These are phyloP conservation scores for Pocillopora meandrina DNA, from an alignment of 92 coral and sea anemone genomes.

Conservation along the genomic window DNA sequence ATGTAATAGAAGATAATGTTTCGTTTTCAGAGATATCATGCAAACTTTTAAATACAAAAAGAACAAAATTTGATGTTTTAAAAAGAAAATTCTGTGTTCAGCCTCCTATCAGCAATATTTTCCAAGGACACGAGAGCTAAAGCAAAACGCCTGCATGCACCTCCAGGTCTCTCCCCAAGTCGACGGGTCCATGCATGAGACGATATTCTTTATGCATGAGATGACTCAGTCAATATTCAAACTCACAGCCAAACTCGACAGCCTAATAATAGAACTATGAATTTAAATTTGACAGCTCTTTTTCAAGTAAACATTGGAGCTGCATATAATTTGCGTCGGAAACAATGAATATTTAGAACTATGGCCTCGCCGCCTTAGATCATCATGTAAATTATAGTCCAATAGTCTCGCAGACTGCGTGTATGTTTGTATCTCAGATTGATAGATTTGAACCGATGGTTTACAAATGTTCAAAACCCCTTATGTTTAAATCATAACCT, in stretches of 20 bases:
- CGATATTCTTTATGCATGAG: constrained; percentile 50
- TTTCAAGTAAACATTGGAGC: constrained; percentile 19
- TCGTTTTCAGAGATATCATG: background rate
- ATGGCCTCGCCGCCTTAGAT: background rate
- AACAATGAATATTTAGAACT: background rate
- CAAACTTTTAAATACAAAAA: background rate
- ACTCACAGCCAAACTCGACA: constrained; percentile 40
- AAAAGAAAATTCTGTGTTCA: no score
- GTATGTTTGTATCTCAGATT: background rate
- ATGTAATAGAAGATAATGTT: background rate
- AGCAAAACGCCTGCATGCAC: background rate
- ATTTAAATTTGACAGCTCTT: constrained; percentile 41
- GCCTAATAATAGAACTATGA: constrained; percentile 40
- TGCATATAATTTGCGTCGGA: constrained; percentile 28
- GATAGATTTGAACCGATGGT: constrained; percentile 31
- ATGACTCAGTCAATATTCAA: constrained; percentile 29
- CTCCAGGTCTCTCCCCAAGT: constrained; percentile 17
- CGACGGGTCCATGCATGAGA: constrained; percentile 15
- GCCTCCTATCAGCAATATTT: no score
- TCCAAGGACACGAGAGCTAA: background rate
- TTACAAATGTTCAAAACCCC: constrained; percentile 38
- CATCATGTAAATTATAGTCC: background rate
- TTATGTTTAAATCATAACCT: constrained; percentile 30
- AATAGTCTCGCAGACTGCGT: constrained; percentile 5
- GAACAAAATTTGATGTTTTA: no score